phyloP scores from a whole-genome alignment of 2,113 vertebrate species.

The Hassar affinis region DNA sequence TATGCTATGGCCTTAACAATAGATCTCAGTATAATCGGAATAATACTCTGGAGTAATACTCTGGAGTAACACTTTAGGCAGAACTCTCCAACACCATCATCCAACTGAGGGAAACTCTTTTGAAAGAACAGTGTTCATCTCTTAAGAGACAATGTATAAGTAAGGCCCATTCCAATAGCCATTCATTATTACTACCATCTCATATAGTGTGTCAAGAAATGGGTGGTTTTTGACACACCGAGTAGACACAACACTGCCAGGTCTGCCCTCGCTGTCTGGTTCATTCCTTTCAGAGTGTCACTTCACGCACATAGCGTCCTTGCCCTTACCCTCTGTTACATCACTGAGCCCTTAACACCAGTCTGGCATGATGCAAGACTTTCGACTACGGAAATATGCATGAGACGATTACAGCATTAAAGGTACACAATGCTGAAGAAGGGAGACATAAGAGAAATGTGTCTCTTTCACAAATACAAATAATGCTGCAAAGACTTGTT shows the following conservation, averaged over 20 bases:
- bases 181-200: constrained; percentile 13
- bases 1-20: neutral
- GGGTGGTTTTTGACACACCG: neutral
- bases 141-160: neutral
- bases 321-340: constrained; percentile 72
- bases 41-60: no score
- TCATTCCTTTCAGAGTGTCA: constrained; percentile 34
- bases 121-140: neutral
- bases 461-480: constrained; percentile 2
- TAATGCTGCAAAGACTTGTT: neutral
- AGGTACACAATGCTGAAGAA: neutral
- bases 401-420: constrained; percentile 26
- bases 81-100: neutral
- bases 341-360: constrained; percentile 63
- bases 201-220: constrained; percentile 9
- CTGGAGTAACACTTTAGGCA: neutral
- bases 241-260: constrained; percentile 13
- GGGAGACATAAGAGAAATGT: neutral
- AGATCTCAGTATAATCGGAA: neutral
- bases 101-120: neutral
- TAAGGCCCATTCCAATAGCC: neutral
- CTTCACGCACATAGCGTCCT: constrained; percentile 42
- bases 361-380: constrained; percentile 64
- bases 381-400: constrained; percentile 39
- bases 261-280: constrained; percentile 36